Percentiles rank a stretch among this genome's conserved stretches.
Conservation (phyloP, 2,888 invertebrate genomes). For the Mimas tiliae region DNA sequence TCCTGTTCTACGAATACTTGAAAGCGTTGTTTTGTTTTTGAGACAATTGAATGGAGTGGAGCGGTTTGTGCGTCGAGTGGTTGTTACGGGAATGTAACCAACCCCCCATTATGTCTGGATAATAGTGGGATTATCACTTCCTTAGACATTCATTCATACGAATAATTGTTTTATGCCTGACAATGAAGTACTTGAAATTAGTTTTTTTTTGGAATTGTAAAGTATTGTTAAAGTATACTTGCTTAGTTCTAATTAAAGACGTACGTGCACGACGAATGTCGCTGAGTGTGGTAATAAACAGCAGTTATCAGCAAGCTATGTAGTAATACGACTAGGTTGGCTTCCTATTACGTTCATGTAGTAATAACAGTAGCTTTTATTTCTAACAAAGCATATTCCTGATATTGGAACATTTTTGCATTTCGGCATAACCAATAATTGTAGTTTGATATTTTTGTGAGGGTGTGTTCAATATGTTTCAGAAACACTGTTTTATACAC, state of each 20-base stretch:
- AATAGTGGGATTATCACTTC: slow-evolving; percentile 34
- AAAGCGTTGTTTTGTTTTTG: slow-evolving; percentile 69
- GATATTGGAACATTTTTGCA: neutral
- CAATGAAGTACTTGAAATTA: slow-evolving; percentile 1
- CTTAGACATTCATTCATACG: slow-evolving; percentile 21
- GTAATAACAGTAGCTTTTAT: neutral
- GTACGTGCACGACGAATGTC: neutral
- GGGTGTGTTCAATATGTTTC: neutral
- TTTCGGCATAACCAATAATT: neutral
- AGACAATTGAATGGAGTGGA: slow-evolving; percentile 60
- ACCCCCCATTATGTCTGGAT: slow-evolving; percentile 46
- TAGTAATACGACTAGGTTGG: slow-evolving; percentile 11
- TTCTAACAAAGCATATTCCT: neutral
- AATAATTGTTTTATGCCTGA: slow-evolving; percentile 10
- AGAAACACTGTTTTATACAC: neutral
- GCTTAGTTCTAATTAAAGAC: slow-evolving; percentile 1
- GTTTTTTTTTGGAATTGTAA: neutral
- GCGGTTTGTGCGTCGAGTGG: slow-evolving; percentile 48
- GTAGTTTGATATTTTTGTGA: neutral
- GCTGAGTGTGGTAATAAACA: neutral
- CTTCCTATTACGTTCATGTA: slow-evolving; percentile 1
- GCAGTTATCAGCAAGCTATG: neutral
- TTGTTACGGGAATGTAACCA: slow-evolving; percentile 49
- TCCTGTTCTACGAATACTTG: slow-evolving; percentile 71
- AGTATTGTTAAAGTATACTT: neutral